Conservation (phyloP, 2,888 invertebrate species). For the Sabatieria punctata region DNA sequence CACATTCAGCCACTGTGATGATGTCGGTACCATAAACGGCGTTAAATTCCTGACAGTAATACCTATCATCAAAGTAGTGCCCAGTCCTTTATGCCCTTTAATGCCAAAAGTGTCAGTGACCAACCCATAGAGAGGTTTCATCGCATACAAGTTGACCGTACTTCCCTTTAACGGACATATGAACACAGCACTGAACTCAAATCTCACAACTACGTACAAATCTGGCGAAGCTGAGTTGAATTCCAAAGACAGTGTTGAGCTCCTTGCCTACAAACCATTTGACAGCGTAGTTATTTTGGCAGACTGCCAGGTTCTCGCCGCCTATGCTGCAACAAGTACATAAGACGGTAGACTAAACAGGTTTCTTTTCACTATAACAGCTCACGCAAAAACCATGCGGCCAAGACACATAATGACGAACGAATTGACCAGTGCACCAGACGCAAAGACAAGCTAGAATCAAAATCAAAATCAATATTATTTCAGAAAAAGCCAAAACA, state of each 20-base stretch:
- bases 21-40: too few species aligned
- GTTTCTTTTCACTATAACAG: too few species aligned
- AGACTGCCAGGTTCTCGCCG: constrained; percentile 85
- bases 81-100: constrained; percentile 52
- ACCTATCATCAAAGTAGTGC: constrained; percentile 59
- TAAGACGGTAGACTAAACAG: too few species aligned
- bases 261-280: constrained; percentile 94
- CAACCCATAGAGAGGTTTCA: constrained; percentile 71
- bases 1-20: too few species aligned
- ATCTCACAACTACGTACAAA: constrained; percentile 42
- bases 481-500: too few species aligned
- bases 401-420: constrained; percentile 81
- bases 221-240: constrained; percentile 81
- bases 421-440: constrained; percentile 56
- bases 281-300: constrained; percentile 91
- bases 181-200: too few species aligned
- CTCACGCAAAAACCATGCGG: constrained; percentile 71
- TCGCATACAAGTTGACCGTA: constrained; percentile 72
- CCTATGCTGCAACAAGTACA: constrained; percentile 59
- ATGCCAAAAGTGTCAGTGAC: constrained; percentile 44
- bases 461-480: constrained; percentile 13
- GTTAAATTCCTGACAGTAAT: too few species aligned
- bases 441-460: constrained; percentile 53
- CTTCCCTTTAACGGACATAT: constrained; percentile 52
- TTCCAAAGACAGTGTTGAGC: constrained; percentile 91